phyloP scores from a whole-genome alignment of 2,113 vertebrate genomes.

The Taxidea taxus region DNA sequence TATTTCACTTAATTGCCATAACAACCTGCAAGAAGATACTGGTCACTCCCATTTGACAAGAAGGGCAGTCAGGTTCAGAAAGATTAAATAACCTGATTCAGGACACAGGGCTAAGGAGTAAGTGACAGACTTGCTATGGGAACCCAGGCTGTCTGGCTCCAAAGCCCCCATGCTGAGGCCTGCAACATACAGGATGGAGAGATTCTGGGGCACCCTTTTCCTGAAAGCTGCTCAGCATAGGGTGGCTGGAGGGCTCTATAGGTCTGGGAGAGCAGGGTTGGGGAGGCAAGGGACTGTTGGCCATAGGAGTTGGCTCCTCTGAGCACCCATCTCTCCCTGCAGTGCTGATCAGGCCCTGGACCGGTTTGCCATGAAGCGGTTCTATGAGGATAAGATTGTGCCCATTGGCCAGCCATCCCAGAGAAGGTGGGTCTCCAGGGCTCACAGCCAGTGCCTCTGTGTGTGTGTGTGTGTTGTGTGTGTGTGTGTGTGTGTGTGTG shows the following conservation, averaged over 20 bases:
- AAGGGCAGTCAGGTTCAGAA: background rate
- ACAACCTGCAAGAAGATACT: background rate
- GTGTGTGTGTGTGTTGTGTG: background rate
- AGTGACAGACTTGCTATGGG: background rate
- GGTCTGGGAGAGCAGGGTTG: background rate
- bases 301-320: background rate
- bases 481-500: accelerated
- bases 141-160: background rate
- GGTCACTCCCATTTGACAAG: background rate
- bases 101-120: background rate
- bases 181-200: too few relatives aligned
- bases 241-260: background rate
- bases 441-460: accelerated
- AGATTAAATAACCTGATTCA: too few relatives aligned
- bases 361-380: conserved; percentile 98
- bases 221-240: background rate
- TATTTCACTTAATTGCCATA: background rate
- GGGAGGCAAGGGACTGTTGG: background rate
- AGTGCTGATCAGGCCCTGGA: conserved; percentile 97
- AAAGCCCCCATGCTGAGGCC: accelerated
- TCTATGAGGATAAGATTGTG: conserved; percentile 98
- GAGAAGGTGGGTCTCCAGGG: conserved; percentile 89
- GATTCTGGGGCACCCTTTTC: background rate
- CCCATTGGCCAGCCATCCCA: conserved; percentile 97
- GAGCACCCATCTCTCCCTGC: background rate